Base-by-base conservation (phyloP, 2,888 invertebrate species). In the Heteromyza rotundicornis region DNA sequence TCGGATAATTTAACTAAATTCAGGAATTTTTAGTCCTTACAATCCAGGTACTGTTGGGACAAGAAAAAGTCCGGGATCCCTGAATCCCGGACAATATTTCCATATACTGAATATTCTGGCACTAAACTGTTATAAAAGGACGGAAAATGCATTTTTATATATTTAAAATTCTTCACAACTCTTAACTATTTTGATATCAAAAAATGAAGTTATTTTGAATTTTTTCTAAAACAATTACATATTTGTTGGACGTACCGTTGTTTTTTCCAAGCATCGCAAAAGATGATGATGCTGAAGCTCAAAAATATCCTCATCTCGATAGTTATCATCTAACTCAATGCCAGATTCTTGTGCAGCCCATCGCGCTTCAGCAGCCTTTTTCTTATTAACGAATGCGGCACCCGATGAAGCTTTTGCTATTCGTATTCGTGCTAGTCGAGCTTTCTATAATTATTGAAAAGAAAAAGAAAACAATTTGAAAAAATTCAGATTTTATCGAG, bases 361-460 rank as follows among this genome's bases (percentile, higher is more conserved):
- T 52, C 97, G 87, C 1, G 96, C 97, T 80, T 99, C 98, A 1
- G 96, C 96, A 1, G 98, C 97, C 83, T 98, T 98, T 89, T 99
- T 99, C 87, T 98, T 98, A 81, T 90, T 94, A 71, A 98, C 96
- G 84, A 99, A 97, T 2, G 98, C 98, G 2, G 98, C 98, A 2
- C 98, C 98, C 17, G 96, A 97, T 2, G 98, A 98, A 59, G 98
- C 98, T 84, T 99, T 99, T 59, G 98, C 98, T 82, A 99, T 98
- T 65, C 97, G 92, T 79, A 99, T 99, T 66, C 99, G 91, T 35
- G 98, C 98, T 82, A 98, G 87, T 62, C 99, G 91, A 27, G 99
- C 98, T 95, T 98, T 98, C 99, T 99, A 90, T 57, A 72, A 59
- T 36, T 23, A 3, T 12, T 49, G 36, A 27, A 27, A 27, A 27